Conservation (phyloP, 2,113 vertebrate species). For the Pachyramphus minor region DNA sequence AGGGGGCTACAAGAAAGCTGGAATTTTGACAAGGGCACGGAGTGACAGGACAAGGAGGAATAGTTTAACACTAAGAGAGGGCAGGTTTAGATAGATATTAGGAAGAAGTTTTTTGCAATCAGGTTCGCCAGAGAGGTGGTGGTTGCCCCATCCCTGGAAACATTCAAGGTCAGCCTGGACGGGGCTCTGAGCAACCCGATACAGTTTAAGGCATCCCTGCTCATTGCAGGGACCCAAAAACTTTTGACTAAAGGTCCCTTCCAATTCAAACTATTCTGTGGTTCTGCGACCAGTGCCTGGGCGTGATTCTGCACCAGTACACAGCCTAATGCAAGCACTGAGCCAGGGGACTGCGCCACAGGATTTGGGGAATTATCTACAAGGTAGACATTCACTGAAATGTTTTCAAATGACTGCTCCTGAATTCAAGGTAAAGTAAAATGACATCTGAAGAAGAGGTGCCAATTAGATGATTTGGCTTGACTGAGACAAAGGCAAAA, state of each 20-base stretch:
- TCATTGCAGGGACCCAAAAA: background rate
- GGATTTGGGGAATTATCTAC: background rate
- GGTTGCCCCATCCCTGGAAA: background rate
- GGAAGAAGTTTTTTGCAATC: background rate
- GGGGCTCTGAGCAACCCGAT: background rate
- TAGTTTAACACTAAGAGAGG: background rate
- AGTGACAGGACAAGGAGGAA: background rate
- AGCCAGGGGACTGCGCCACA: background rate
- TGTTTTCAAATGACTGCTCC: background rate
- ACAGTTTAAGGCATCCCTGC: background rate
- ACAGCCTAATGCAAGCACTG: background rate
- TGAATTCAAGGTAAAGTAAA: background rate
- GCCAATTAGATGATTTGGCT: background rate
- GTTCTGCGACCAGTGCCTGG: background rate
- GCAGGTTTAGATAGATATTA: background rate
- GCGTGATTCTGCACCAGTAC: background rate
- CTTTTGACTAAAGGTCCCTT: background rate
- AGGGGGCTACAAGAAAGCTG: background rate
- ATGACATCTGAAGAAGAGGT: background rate
- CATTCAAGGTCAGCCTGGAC: background rate
- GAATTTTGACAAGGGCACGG: background rate
- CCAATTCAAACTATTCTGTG: background rate
- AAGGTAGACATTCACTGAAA: background rate
- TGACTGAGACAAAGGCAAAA: background rate
- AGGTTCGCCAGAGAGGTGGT: background rate